Evolutionary conservation across 2,797 vertebrate species (phyloP).

Genomic region (Philypnodon macrostomus): DNA sequence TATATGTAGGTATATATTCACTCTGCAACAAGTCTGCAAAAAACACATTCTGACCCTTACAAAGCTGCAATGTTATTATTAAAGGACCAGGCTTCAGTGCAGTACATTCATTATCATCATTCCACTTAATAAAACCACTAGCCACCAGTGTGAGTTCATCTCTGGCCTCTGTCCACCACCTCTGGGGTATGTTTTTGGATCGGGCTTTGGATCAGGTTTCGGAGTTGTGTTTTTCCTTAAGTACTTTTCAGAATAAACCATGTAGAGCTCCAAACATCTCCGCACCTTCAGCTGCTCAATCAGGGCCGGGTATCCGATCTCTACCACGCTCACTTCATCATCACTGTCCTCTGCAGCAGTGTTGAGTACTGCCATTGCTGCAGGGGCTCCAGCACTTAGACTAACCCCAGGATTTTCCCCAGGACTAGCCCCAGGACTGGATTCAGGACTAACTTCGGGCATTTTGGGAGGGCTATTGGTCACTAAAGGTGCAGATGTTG

Average conservation of each 20-base stretch:
- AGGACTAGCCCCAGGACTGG: constrained; percentile 9
- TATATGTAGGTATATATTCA: too few species aligned
- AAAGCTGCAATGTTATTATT: too few species aligned
- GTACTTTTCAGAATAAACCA: constrained; percentile 56
- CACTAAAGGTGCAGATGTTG: not conserved
- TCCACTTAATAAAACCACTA: constrained; percentile 26
- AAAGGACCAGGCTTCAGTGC: constrained; percentile 28
- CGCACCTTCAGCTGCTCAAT: constrained; percentile 66
- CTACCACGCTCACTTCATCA: constrained; percentile 66
- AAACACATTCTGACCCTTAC: too few species aligned
- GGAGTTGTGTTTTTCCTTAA: constrained; percentile 20
- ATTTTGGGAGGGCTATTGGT: constrained; percentile 1
- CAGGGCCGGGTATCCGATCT: constrained; percentile 73
- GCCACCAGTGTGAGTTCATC: constrained; percentile 11
- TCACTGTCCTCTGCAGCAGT: constrained; percentile 33
- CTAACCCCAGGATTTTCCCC: not conserved
- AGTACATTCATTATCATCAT: constrained; percentile 41
- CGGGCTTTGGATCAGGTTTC: too few species aligned
- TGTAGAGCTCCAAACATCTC: constrained; percentile 66
- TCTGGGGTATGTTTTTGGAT: too few species aligned
- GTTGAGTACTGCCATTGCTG: not conserved
- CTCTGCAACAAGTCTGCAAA: too few species aligned
- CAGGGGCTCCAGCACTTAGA: constrained; percentile 13
- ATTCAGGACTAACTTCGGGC: not conserved
- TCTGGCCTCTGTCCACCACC: constrained; percentile 22